Conservation (phyloP, 2,113 vertebrate genomes). For the Halcyon malimbica region DNA sequence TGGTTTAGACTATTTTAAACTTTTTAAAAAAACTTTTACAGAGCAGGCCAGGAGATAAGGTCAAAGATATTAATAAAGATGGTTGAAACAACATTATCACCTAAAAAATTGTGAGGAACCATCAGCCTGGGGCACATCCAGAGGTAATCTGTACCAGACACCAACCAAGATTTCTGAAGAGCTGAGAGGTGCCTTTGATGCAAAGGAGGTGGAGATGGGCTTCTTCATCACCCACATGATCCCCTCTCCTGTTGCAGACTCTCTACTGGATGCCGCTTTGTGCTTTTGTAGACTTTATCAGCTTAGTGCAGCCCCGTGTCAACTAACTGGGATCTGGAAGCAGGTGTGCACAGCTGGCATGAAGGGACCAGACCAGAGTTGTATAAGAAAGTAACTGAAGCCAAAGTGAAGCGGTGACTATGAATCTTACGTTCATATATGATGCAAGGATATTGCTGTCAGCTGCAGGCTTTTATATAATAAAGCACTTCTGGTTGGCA, state of each 20-base stretch:
- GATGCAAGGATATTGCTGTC: background rate
- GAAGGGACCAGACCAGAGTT: background rate
- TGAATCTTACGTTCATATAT: rapidly evolving
- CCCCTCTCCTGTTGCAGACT: background rate
- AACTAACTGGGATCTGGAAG: background rate
- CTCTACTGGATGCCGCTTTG: rapidly evolving
- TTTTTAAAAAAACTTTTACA: background rate
- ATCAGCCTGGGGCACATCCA: background rate
- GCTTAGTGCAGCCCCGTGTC: background rate
- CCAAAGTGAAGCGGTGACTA: background rate
- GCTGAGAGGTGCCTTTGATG: background rate
- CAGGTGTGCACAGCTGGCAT: background rate
- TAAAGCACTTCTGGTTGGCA: rapidly evolving
- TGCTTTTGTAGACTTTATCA: background rate
- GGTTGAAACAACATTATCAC: background rate
- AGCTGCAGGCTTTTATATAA: background rate
- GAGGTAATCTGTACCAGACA: background rate
- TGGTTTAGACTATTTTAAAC: constrained; percentile 22
- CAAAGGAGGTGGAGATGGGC: background rate
- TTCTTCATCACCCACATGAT: background rate
- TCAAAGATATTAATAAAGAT: background rate
- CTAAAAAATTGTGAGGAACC: background rate
- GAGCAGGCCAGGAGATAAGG: background rate
- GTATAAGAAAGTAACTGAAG: background rate
- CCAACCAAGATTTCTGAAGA: background rate